Percentiles rank a stretch among this genome's conserved stretches.
Conservation (phyloP, 2,113 vertebrate species). For the Mastomys natalensis region DNA sequence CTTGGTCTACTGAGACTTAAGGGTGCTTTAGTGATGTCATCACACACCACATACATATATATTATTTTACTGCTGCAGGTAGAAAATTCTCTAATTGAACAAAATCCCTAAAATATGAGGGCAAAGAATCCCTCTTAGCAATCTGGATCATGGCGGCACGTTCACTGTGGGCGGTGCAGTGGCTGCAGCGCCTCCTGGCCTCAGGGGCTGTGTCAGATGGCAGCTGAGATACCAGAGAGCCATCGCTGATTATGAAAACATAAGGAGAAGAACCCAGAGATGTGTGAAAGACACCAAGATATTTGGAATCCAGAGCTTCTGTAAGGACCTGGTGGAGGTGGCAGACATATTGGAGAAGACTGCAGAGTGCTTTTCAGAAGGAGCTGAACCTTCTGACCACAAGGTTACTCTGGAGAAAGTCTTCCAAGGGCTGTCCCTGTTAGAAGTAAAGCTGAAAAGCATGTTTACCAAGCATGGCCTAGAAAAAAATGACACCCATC, state of each 20-base stretch:
- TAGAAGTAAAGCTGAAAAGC: constrained; percentile 90
- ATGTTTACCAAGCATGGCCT: constrained; percentile 93
- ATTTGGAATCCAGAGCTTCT: constrained; percentile 94
- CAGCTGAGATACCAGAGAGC: constrained; percentile 88
- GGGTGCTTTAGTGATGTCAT: not conserved
- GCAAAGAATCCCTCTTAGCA: constrained; percentile 57
- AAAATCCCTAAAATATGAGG: not conserved
- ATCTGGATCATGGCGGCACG: constrained; percentile 84
- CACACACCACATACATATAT: not conserved
- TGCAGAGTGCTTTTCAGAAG: constrained; percentile 76
- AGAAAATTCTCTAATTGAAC: not conserved
- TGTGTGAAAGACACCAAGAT: constrained; percentile 94
- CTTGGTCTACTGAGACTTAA: not conserved
- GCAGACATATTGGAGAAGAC: constrained; percentile 92
- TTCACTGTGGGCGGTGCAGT: constrained; percentile 65
- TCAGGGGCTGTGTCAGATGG: not conserved
- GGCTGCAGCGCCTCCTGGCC: constrained; percentile 64
- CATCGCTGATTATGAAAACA: constrained; percentile 89
- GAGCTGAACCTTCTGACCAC: constrained; percentile 78
- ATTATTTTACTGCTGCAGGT: not conserved
- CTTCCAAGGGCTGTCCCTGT: constrained; percentile 85
- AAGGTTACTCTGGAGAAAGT: constrained; percentile 86
- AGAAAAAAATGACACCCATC: constrained; percentile 88
- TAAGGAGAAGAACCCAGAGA: constrained; percentile 91
- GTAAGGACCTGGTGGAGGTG: constrained; percentile 92